A percentile compares a stretch with the other conserved stretches of the same genome.
Conservation (phyloP, 2,888 invertebrate genomes). For the Sepiola atlantica region DNA sequence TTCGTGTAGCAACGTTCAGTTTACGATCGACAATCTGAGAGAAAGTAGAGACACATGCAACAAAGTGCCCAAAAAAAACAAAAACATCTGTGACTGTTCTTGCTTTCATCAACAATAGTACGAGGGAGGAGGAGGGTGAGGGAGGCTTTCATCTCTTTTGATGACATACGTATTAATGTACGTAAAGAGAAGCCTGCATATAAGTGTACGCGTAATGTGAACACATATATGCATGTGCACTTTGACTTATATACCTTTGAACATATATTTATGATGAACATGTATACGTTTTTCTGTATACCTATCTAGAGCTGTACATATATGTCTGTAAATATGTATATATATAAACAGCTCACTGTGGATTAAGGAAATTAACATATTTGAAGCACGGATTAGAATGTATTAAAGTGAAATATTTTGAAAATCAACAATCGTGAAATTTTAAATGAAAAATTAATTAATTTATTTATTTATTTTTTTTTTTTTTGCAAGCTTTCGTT, state of each 20-base stretch:
- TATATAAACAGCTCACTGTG: not conserved
- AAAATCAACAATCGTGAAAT: too few relatives aligned
- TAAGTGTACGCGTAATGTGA: not conserved
- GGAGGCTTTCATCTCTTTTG: too few relatives aligned
- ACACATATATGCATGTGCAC: not conserved
- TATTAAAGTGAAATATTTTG: too few relatives aligned
- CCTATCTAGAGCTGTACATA: not conserved
- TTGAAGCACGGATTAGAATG: too few relatives aligned
- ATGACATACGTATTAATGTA: too few relatives aligned
- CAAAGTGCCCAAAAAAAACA: not conserved
- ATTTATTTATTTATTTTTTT: too few relatives aligned
- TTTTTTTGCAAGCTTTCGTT: too few relatives aligned
- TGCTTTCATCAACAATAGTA: not conserved
- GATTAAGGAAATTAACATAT: too few relatives aligned
- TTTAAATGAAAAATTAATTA: too few relatives aligned
- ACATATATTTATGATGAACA: constrained; percentile 32
- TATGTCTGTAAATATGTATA: not conserved
- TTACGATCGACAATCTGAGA: not conserved
- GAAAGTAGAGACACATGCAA: not conserved
- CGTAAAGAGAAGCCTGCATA: too few relatives aligned
- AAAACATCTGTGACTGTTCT: not conserved
- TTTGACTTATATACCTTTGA: too few relatives aligned
- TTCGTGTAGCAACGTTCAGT: not conserved
- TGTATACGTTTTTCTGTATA: not conserved
- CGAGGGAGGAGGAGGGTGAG: too few relatives aligned